Conservation (phyloP, 1,140 invertebrate species). For the Drosophila murphyi region DNA sequence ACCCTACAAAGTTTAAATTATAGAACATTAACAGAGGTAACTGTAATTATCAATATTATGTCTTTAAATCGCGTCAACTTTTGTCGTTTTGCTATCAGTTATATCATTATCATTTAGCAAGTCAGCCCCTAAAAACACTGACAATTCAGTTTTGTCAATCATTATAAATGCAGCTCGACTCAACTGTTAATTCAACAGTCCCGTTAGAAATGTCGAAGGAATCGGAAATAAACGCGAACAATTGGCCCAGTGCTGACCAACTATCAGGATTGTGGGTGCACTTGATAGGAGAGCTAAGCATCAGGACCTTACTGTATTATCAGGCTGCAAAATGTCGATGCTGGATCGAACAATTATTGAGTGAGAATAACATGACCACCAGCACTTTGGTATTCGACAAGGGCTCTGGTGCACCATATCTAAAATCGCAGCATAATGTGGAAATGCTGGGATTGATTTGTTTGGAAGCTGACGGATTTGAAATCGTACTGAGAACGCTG, state of each 20-base stretch:
- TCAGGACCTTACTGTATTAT: constrained; percentile 42
- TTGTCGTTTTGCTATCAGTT: too few relatives aligned
- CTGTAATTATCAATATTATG: too few relatives aligned
- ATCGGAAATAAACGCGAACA: background rate
- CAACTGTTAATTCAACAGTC: constrained; percentile 1
- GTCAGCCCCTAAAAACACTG: constrained; percentile 25
- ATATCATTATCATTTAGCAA: background rate
- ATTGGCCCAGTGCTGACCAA: background rate
- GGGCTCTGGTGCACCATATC: background rate
- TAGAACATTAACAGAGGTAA: too few relatives aligned
- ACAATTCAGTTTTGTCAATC: background rate
- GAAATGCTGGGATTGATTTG: constrained; percentile 49
- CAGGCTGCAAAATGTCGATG: constrained; percentile 25
- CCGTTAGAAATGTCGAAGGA: constrained; percentile 9
- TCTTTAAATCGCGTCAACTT: too few relatives aligned
- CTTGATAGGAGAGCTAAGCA: constrained; percentile 10
- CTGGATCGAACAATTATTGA: constrained; percentile 29
- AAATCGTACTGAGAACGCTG: background rate
- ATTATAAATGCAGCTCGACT: constrained; percentile 1
- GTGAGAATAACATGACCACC: background rate
- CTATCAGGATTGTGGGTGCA: constrained; percentile 3
- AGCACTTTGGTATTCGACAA: constrained; percentile 32
- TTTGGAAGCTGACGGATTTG: constrained; percentile 1
- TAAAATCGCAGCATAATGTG: constrained; percentile 7
- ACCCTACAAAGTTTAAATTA: too few relatives aligned